Conservation (phyloP, 2,888 invertebrate genomes). For the Dynastes grantii region DNA sequence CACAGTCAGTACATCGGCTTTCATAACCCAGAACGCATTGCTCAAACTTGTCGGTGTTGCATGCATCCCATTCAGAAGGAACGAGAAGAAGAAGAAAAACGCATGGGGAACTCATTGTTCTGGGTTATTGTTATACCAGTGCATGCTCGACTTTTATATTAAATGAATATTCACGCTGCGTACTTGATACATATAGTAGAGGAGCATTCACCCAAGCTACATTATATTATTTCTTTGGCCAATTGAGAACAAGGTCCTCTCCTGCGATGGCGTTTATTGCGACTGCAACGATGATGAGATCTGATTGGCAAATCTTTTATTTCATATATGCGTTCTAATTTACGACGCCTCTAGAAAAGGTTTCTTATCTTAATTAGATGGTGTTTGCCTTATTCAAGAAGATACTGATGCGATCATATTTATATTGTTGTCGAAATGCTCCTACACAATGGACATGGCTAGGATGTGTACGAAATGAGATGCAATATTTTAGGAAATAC, state of each 20-base stretch:
- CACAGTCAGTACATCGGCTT: neutral
- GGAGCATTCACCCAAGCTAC: slow-evolving; percentile 20
- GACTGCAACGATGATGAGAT: slow-evolving; percentile 30
- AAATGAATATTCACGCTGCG: neutral
- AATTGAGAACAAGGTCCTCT: slow-evolving; percentile 39
- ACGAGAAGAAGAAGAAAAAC: neutral
- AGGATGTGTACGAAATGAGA: neutral
- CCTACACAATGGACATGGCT: neutral
- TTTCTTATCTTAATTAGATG: slow-evolving; percentile 20
- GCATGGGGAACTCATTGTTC: slow-evolving; percentile 24
- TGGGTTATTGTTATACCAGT: slow-evolving; percentile 16
- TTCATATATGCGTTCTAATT: slow-evolving; percentile 19
- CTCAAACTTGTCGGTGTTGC: slow-evolving; percentile 28
- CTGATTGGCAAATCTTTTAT: slow-evolving; percentile 40
- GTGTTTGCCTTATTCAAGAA: neutral
- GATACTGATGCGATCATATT: neutral
- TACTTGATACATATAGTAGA: neutral
- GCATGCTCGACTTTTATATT: slow-evolving; percentile 26
- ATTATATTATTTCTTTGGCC: slow-evolving; percentile 41
- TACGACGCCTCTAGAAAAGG: neutral
- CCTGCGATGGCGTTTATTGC: slow-evolving; percentile 11
- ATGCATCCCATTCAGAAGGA: neutral
- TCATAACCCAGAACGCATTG: slow-evolving; percentile 23
- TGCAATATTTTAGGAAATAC: slow-evolving; percentile 8
- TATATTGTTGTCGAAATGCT: neutral